Evolutionary conservation across 2,797 vertebrate species (phyloP), one percentile per base, ranked within the genome.

Genomic region (Dermochelys coriacea): DNA sequence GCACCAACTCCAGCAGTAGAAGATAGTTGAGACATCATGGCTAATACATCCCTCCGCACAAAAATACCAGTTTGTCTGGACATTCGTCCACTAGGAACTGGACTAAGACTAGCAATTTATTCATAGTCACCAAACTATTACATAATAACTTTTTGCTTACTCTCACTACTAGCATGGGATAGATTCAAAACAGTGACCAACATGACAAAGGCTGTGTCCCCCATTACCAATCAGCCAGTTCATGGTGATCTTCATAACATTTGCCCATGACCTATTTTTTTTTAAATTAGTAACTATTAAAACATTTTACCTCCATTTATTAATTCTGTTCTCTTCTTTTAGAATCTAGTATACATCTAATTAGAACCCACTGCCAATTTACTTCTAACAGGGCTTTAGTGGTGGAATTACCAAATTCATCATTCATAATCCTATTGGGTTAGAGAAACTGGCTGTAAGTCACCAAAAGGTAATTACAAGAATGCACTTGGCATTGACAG

Each of bases 401-500:
- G 41, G 71, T 12, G 21, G 11, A 25, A 75, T 75, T 75, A 45
- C 41, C 25, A 47, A 75, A 25, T 45, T 75, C 37, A 75, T 41
- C 71, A 27, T 27, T 75, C 41, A 41, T 74, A 74, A 23, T 45
- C 71, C 71, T 25, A 27, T 75, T 75, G 45, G 23, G 6, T 47
- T 27, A 75, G 68, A 59, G 78, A 68, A 52, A 55, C 54, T 0
- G 1, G 16, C 5, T 18, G 80, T 27, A 37, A 74, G 47, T 74
- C 82, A 21, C 50, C 0, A 87, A 87, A 78, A 82, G 0, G 0
- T 45, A 85, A 80, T 15, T 71, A 68, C 25, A 71, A 85, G 45
- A 1, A 0, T 0, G 7, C 41, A 74, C 37, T 7, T 1, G 1
- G 59, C 79, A 74, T 6, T 1, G 1, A 52, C 79, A 74, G 79